Evolutionary conservation across 2,797 vertebrate genomes (phyloP).

Genomic region (Sebastes taczanowskii): DNA sequence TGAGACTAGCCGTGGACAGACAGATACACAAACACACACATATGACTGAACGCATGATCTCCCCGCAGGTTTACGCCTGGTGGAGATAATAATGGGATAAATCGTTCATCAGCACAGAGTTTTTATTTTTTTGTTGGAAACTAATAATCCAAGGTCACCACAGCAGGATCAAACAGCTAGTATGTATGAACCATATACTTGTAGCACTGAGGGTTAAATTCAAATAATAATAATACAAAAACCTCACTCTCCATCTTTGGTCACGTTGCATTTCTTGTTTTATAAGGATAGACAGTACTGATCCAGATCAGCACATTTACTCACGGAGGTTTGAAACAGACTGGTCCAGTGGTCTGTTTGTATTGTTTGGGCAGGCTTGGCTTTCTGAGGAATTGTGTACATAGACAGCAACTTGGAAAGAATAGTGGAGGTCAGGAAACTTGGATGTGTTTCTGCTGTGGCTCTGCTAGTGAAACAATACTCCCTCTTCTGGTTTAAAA

Average conservation of each 20-base stretch:
- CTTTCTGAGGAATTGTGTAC: constrained; percentile 20
- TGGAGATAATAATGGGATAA: too few species aligned
- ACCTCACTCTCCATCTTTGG: not conserved
- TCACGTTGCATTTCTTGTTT: not conserved
- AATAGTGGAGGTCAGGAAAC: constrained; percentile 8
- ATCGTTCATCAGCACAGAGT: too few species aligned
- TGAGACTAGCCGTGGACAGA: too few species aligned
- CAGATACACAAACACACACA: too few species aligned
- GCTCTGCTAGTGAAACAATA: constrained; percentile 27
- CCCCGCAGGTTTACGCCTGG: too few species aligned
- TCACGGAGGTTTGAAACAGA: not conserved
- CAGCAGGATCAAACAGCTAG: not conserved
- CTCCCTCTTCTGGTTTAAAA: constrained; percentile 46
- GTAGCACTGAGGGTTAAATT: not conserved
- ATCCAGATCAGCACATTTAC: constrained; percentile 29
- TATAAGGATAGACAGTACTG: constrained; percentile 1
- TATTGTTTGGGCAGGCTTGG: not conserved
- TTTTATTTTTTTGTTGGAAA: not conserved
- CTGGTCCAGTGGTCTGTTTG: not conserved
- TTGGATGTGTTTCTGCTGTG: constrained; percentile 6
- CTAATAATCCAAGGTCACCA: not conserved
- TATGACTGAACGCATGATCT: too few species aligned
- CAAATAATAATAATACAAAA: not conserved
- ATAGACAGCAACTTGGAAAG: not conserved
- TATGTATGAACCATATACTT: not conserved